These are phyloP conservation scores for Papilio aristodemus DNA, from an alignment of 1,140 invertebrate species.

Conservation along the genomic window DNA sequence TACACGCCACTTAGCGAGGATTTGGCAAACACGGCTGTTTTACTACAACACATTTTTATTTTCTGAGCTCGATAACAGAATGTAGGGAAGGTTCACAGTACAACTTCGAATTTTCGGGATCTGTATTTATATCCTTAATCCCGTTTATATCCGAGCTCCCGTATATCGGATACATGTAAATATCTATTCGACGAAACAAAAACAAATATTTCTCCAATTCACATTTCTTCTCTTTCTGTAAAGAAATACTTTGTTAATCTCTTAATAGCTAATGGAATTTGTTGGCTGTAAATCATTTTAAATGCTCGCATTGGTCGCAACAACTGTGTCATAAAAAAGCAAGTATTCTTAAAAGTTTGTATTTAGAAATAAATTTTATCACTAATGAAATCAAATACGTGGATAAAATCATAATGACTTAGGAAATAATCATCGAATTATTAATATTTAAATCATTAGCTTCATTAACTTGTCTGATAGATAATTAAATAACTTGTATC, in stretches of 20 bases:
- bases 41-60: slow-evolving; percentile 16
- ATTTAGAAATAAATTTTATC: no score
- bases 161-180: slow-evolving; percentile 31
- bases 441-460: neutral
- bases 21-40: neutral
- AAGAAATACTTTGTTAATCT: slow-evolving; percentile 5
- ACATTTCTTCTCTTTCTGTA: slow-evolving; percentile 6
- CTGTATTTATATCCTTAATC: slow-evolving; percentile 33
- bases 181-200: slow-evolving; percentile 22
- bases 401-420: no score
- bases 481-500: neutral
- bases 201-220: slow-evolving; percentile 20
- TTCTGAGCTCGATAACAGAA: slow-evolving; percentile 19
- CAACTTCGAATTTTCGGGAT: slow-evolving; percentile 20
- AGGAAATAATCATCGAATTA: no score
- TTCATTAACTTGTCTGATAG: neutral
- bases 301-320: neutral
- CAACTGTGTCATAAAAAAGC: no score
- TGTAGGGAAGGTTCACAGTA: slow-evolving; percentile 31
- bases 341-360: no score
- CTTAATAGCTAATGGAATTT: slow-evolving; percentile 28
- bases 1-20: neutral
- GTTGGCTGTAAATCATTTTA: neutral
- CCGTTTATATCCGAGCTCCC: slow-evolving; percentile 28
- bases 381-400: no score